Conservation (phyloP, 92 coral and sea anemone genomes). For the Porites divaricata region DNA sequence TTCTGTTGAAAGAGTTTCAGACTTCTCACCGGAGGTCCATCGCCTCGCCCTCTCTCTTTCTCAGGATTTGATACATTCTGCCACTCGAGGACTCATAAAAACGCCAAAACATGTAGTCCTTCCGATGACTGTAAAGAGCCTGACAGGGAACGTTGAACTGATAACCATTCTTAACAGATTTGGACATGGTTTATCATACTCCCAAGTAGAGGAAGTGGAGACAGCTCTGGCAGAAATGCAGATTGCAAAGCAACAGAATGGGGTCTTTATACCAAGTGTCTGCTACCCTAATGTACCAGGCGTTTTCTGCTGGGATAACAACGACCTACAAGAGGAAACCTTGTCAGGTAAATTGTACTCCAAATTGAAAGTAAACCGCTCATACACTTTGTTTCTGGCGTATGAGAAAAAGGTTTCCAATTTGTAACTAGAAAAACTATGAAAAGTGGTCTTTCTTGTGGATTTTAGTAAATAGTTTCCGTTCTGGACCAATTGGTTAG, state of each 20-base stretch:
- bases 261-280: constrained; percentile 48
- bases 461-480: too few relatives aligned
- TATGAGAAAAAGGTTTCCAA: too few relatives aligned
- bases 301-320: constrained; percentile 74
- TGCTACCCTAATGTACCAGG: constrained; percentile 56
- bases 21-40: constrained; percentile 38
- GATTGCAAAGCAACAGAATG: constrained; percentile 49
- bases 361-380: too few relatives aligned
- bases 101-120: constrained; percentile 20
- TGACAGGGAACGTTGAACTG: constrained; percentile 60
- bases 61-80: constrained; percentile 17
- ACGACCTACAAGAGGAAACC: constrained; percentile 69
- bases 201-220: constrained; percentile 61
- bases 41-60: background rate
- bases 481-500: too few relatives aligned
- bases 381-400: too few relatives aligned
- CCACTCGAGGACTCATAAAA: constrained; percentile 47
- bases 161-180: constrained; percentile 46
- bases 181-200: constrained; percentile 55
- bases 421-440: too few relatives aligned
- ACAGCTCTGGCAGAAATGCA: constrained; percentile 68
- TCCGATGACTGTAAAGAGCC: constrained; percentile 63
- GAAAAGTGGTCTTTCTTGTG: too few relatives aligned
- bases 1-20: constrained; percentile 13
- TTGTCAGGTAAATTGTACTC: constrained; percentile 31